Percentiles rank a stretch among this genome's conserved stretches.
phyloP scores from a whole-genome alignment of 92 coral and sea anemone genomes.

The Siderastrea siderea region DNA sequence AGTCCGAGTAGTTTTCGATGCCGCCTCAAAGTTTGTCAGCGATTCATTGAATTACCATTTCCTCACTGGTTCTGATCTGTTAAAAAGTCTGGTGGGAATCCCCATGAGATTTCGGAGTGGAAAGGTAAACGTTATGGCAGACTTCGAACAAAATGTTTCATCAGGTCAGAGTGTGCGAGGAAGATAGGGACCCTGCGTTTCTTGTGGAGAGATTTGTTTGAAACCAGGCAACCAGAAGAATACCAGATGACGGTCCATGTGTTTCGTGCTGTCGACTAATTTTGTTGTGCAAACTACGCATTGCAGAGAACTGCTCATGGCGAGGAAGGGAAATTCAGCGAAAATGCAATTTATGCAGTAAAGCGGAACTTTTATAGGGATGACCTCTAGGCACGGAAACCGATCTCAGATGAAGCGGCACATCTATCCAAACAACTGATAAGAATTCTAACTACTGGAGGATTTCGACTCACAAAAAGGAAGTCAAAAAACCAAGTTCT shows the following conservation, averaged over 20 bases:
- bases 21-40: constrained; percentile 53
- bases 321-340: constrained; percentile 27
- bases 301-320: constrained; percentile 58
- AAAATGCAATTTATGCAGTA: constrained; percentile 10
- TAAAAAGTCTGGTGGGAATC: constrained; percentile 66
- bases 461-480: constrained; percentile 24
- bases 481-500: constrained; percentile 39
- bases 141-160: constrained; percentile 62
- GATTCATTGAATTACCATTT: constrained; percentile 57
- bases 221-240: constrained; percentile 48
- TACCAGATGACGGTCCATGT: constrained; percentile 63
- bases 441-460: constrained; percentile 21
- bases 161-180: constrained; percentile 51
- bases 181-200: constrained; percentile 66
- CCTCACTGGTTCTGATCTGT: constrained; percentile 53
- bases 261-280: constrained; percentile 65
- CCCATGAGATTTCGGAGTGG: constrained; percentile 54
- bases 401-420: constrained; percentile 29
- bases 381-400: constrained; percentile 48
- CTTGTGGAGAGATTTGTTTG: constrained; percentile 60
- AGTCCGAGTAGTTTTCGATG: constrained; percentile 75
- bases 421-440: constrained; percentile 21
- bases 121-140: constrained; percentile 55
- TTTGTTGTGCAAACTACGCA: constrained; percentile 60
- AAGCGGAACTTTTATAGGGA: constrained; percentile 53